Base-by-base conservation (phyloP, 2,888 invertebrate genomes). In the Eumerus sabulonum region DNA sequence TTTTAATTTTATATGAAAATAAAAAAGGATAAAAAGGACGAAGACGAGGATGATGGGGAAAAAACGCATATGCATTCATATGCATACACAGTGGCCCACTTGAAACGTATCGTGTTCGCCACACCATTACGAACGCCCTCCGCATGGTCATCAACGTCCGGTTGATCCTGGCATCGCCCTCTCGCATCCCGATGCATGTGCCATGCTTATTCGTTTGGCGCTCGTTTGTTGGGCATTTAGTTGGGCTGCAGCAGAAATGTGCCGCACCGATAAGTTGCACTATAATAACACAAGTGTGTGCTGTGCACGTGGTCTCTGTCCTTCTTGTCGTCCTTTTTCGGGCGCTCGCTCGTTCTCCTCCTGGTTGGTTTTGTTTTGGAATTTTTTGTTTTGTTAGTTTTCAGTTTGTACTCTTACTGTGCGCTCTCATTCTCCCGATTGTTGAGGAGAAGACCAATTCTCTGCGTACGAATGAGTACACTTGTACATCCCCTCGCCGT, bases 61-160 rank as follows among this genome's bases (percentile, higher is more conserved):
- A 72, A 70, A 73, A 79, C 79, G 74, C 79, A 79, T 79, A 74
- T 76, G n/a, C n/a, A n/a, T 79, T 79, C 74, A 68, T 79, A 73
- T 40, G 74, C 73, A 64, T 38, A 48, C 73, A 35, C 74, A 79
- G 27, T 27, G 27, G 7, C 7, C 3, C 27, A 27, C 27, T 7
- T 7, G 27, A 7, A 27, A 27, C 27, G 3, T 7, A 27, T 27
- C 27, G n/a, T n/a, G n/a, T n/a, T n/a, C n/a, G 27, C 27, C 27
- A 27, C 27, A 27, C 27, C 27, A 27, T 27, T 27, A 27, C 27
- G 3, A 27, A 27, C 7, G 27, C 27, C 3, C 27, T 27, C 7
- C 27, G 27, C 27, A 27, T 27, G 27, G 27, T 7, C 7, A 27
- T 27, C 27, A 27, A 27, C 27, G 27, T 27, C 27, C 27, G 56